Conservation (phyloP, 2,113 vertebrate genomes). For the Albula goreensis region DNA sequence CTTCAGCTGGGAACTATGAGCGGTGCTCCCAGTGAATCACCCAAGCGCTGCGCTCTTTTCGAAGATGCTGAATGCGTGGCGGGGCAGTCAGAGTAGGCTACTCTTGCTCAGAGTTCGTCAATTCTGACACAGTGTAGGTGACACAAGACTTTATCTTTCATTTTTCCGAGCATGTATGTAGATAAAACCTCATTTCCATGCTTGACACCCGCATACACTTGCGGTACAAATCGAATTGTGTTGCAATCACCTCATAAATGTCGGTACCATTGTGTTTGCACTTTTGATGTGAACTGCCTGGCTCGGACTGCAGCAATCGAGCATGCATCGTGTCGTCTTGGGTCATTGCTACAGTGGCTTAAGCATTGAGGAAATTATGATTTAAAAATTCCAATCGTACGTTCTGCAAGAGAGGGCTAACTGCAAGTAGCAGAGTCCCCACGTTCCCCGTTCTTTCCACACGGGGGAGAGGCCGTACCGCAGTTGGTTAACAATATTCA, state of each 20-base stretch:
- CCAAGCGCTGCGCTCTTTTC: background rate
- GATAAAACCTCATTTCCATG: background rate
- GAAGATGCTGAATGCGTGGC: background rate
- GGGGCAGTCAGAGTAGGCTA: background rate
- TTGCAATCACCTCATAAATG: background rate
- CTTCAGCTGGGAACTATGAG: background rate
- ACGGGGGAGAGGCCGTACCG: conserved; percentile 41
- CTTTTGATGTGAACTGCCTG: background rate
- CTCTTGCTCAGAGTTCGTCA: background rate
- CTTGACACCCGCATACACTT: background rate
- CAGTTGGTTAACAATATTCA: conserved; percentile 1
- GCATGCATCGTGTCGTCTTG: background rate
- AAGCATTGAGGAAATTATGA: background rate
- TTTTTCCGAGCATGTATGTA: background rate
- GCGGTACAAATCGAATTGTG: too few relatives aligned
- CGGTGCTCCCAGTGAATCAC: background rate
- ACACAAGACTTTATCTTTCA: background rate
- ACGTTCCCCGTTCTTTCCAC: conserved; percentile 35
- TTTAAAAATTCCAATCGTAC: background rate
- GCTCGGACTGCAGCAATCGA: background rate
- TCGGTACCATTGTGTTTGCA: background rate
- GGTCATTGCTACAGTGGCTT: background rate
- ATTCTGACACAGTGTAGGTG: background rate
- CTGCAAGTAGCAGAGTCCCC: background rate
- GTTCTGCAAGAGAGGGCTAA: background rate